Evolutionary conservation across 2,113 vertebrate species (phyloP).

Genomic region (Calcarius ornatus): DNA sequence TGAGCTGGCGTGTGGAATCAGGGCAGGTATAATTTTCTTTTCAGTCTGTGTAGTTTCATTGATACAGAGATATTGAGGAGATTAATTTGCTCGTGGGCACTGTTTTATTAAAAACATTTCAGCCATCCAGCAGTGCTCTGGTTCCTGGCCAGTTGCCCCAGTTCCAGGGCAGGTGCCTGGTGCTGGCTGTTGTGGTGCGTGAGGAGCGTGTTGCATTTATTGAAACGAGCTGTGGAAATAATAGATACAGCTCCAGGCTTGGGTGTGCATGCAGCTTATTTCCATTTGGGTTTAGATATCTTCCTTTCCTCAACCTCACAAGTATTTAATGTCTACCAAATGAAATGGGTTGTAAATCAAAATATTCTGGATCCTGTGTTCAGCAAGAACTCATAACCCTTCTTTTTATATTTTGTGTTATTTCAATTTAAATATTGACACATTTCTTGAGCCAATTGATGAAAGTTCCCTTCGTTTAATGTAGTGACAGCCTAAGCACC

Average conservation of each 20-base stretch:
- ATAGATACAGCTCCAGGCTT: background rate
- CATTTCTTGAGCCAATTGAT: background rate
- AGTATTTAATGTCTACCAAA: background rate
- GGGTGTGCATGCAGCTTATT: background rate
- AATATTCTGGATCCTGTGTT: background rate
- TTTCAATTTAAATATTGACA: background rate
- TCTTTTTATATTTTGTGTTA: background rate
- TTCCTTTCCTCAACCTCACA: background rate
- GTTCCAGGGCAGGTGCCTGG: background rate
- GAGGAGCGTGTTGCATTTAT: background rate
- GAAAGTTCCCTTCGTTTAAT: background rate
- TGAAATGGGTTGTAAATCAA: background rate
- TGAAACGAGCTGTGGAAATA: background rate
- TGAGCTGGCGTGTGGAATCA: background rate
- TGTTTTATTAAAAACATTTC: background rate
- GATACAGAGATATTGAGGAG: background rate
- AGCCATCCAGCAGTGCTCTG: background rate
- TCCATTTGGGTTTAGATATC: background rate
- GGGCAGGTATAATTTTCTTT: background rate
- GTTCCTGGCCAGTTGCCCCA: background rate
- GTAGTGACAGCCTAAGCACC: background rate
- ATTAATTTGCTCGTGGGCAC: background rate
- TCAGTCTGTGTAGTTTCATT: background rate
- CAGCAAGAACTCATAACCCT: background rate
- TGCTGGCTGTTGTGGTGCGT: background rate